These are phyloP conservation scores for Pemphigus obesinymphae DNA, from an alignment of 1,140 invertebrate genomes.

Conservation along the genomic window DNA sequence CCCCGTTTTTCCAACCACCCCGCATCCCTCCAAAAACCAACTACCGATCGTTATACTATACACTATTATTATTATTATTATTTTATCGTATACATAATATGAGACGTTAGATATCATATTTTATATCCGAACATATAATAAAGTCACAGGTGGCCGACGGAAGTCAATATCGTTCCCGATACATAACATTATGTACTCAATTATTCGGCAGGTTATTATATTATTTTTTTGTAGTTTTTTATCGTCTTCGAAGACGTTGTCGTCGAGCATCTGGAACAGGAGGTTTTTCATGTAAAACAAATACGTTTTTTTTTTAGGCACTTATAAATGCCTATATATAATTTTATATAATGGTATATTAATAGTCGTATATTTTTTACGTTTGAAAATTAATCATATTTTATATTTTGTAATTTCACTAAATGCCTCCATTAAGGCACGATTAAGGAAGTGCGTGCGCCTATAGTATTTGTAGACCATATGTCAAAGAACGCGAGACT, in stretches of 20 bases:
- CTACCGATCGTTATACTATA: conserved; percentile 6
- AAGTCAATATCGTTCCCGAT: not conserved
- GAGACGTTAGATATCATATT: no score
- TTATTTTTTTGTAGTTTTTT: no score
- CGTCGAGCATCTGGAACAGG: not conserved
- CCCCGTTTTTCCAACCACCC: not conserved
- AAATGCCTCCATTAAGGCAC: not conserved
- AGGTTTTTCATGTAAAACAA: not conserved
- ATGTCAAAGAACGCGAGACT: not conserved
- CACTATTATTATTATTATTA: not conserved
- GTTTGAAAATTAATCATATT: not conserved
- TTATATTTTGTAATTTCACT: not conserved
- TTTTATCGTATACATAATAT: not conserved
- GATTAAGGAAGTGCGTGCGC: not conserved
- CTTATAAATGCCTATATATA: no score
- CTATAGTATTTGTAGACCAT: not conserved
- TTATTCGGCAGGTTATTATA: not conserved
- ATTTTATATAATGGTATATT: no score
- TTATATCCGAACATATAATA: not conserved
- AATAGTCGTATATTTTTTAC: no score
- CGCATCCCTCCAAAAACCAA: not conserved
- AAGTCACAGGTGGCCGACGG: conserved; percentile 35
- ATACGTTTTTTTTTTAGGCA: not conserved
- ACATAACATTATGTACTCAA: no score
- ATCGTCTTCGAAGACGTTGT: not conserved